These are phyloP conservation scores for Drosophila chauvacae DNA, from an alignment of 1,140 invertebrate genomes.

Conservation along the genomic window DNA sequence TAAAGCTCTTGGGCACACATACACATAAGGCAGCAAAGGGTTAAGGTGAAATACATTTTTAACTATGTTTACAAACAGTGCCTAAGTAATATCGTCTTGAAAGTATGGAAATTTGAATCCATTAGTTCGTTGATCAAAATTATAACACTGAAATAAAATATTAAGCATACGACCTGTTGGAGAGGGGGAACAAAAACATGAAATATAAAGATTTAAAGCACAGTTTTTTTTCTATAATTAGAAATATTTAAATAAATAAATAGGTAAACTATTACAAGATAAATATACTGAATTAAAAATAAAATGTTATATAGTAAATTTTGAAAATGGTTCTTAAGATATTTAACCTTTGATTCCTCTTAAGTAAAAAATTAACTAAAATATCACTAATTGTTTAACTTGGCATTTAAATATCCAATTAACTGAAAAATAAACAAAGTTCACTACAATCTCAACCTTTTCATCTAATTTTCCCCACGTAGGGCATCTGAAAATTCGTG, in stretches of 20 bases:
- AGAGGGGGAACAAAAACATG: background rate
- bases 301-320: too few relatives aligned
- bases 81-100: background rate
- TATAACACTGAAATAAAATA: background rate
- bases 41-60: background rate
- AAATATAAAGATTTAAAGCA: background rate
- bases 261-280: background rate
- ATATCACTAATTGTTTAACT: background rate
- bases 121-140: background rate
- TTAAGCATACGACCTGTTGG: background rate
- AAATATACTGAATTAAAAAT: too few relatives aligned
- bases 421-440: background rate
- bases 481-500: constrained; percentile 56
- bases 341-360: too few relatives aligned
- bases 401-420: background rate
- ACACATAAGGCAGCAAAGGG: background rate
- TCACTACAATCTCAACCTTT: background rate
- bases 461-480: background rate
- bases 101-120: background rate
- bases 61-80: too few relatives aligned
- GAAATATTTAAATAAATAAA: background rate
- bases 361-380: too few relatives aligned
- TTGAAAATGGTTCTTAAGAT: too few relatives aligned
- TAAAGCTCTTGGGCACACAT: constrained; percentile 7
- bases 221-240: background rate